phyloP scores from a whole-genome alignment of 1,140 invertebrate species.

The Mesaphorura yosii region DNA sequence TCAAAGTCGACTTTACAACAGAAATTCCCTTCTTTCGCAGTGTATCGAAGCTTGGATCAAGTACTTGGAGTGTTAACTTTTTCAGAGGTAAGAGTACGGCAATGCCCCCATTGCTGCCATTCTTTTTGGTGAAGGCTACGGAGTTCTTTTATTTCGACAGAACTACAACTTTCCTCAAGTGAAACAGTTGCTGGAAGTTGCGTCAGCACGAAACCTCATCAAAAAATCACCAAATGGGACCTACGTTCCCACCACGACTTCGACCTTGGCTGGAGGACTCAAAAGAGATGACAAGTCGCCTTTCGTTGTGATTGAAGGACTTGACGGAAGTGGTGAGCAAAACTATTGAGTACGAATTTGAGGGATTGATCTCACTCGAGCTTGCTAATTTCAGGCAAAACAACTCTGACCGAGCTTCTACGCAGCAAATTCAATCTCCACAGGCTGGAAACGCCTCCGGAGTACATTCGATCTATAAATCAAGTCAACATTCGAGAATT shows the following conservation, averaged over 20 bases:
- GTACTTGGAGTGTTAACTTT: slow-evolving; percentile 8
- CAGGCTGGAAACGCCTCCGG: no score
- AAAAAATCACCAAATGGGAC: neutral
- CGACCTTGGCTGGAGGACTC: neutral
- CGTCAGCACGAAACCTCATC: neutral
- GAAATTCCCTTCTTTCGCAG: no score
- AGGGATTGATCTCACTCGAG: no score
- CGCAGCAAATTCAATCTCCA: slow-evolving; percentile 6
- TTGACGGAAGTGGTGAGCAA: slow-evolving; percentile 26
- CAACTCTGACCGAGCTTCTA: slow-evolving; percentile 10
- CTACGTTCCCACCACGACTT: neutral
- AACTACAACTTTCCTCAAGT: slow-evolving; percentile 12
- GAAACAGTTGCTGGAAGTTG: neutral
- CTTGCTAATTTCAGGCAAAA: slow-evolving; percentile 28
- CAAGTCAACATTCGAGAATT: slow-evolving; percentile 13
- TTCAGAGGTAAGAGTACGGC: slow-evolving; percentile 12
- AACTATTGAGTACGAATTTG: no score
- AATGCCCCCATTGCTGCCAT: neutral
- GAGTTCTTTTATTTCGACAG: slow-evolving; percentile 1
- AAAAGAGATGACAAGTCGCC: neutral
- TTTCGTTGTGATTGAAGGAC: slow-evolving; percentile 28
- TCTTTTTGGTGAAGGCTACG: neutral
- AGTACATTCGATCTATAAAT: no score
- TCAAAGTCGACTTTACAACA: no score
- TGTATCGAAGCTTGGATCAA: slow-evolving; percentile 17